Evolutionary conservation across 2,888 invertebrate species (phyloP), one percentile per base, ranked within the genome.

Genomic region (Ypsolopha sequella): DNA sequence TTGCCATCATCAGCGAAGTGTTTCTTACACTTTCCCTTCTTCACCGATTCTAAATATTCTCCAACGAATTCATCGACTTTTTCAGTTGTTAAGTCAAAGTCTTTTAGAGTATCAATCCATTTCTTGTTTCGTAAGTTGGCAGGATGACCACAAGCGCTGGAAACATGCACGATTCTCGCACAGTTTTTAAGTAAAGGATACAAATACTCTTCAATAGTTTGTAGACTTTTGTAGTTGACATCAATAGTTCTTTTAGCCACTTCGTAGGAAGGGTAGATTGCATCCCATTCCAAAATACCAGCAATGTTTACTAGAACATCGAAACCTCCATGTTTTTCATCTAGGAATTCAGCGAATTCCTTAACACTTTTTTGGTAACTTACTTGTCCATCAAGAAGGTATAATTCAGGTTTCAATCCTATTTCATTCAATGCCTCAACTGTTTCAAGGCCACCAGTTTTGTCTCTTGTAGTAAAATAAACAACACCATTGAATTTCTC

Each of bases 231-330:
- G 60, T 79, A 86, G 58, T 85, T 85, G 6, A 66, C 61, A 24
- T 81, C 76, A 41, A 85, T 74, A 52, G 79, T 81, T 44, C 68
- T 63, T 61, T 82, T 79, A 11, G 85, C 84, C 0, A 64, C 68
- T 61, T 82, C 84, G 54, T 81, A 85, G 11, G 60, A 69, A 1
- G 85, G 84, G 54, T 82, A 85, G 6, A 78, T 57, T 60, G 78
- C 58, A 6, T 73, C 59, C 70, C 70, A 75, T 56, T 84, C 82
- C 50, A 85, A 62, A 44, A 80, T 65, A 56, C 89, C 93, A 33
- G 94, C 94, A 73, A 95, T 95, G 70, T 94, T 94, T 1, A 94
- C 89, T 11, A 94, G 76, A 13, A 93, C 76, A 70, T 95, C 93
- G 3, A 94, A 66, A 0, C 92, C 91, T 8, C 90, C 91, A 63